Percentiles rank a stretch among this genome's conserved stretches.
These are phyloP conservation scores for Oceanites oceanicus DNA, from an alignment of 2,113 vertebrate genomes.

Conservation along the genomic window DNA sequence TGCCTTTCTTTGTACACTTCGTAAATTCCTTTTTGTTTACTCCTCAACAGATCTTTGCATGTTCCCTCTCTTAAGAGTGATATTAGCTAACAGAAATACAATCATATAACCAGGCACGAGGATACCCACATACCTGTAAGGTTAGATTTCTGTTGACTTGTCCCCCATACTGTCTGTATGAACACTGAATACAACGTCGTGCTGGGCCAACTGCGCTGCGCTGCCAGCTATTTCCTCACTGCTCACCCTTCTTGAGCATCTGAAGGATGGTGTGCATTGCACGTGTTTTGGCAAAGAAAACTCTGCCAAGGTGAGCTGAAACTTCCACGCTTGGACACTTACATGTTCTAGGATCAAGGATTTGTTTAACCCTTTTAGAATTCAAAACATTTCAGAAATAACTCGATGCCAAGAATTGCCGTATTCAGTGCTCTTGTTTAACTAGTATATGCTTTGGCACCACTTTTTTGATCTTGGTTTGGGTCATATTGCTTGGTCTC, in stretches of 20 bases:
- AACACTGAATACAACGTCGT: accelerated
- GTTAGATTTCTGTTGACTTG: background rate
- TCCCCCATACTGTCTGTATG: background rate
- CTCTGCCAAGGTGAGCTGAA: background rate
- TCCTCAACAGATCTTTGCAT: accelerated
- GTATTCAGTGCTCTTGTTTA: background rate
- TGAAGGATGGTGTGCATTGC: background rate
- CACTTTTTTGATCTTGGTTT: background rate
- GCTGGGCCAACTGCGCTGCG: accelerated
- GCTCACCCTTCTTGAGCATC: background rate
- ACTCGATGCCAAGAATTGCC: background rate
- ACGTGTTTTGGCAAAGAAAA: background rate
- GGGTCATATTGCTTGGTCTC: background rate
- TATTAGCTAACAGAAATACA: background rate
- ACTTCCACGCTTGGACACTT: background rate
- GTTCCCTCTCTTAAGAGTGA: background rate
- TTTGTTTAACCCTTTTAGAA: background rate
- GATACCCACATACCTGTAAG: background rate
- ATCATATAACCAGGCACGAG: background rate
- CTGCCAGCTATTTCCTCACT: background rate
- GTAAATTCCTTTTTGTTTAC: background rate
- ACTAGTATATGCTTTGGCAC: background rate
- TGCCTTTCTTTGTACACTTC: background rate
- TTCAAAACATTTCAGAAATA: background rate
- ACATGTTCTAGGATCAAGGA: background rate